These are phyloP conservation scores for Neoaliturus tenellus DNA, from an alignment of 2,888 invertebrate genomes.

Conservation along the genomic window DNA sequence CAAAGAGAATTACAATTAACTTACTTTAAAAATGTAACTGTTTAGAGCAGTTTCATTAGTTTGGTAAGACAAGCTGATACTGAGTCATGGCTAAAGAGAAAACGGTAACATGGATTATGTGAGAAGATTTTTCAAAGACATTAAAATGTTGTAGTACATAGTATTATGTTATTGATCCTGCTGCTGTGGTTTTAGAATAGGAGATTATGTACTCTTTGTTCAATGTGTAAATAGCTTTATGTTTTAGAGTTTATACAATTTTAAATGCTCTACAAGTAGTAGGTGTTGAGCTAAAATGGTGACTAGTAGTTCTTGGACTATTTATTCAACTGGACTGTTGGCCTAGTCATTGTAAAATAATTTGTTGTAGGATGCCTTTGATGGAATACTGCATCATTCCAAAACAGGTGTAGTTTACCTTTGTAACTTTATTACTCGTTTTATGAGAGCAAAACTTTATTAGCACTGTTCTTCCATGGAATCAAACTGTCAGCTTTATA, in stretches of 20 bases:
- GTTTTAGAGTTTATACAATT: neutral
- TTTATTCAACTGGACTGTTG: neutral
- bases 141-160: too few species aligned
- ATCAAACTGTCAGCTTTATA: neutral
- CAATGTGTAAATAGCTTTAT: neutral
- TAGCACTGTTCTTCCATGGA: conserved; percentile 1
- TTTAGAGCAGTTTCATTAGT: too few species aligned
- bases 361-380: neutral
- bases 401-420: neutral
- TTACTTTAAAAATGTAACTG: too few species aligned
- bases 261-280: neutral
- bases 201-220: neutral
- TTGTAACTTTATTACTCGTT: neutral
- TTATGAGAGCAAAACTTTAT: neutral
- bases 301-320: neutral
- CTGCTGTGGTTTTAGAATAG: conserved; percentile 3
- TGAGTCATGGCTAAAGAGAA: too few species aligned
- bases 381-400: neutral
- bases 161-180: neutral
- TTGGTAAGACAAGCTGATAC: too few species aligned
- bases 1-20: too few species aligned
- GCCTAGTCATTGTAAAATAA: conserved; percentile 3
- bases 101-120: too few species aligned
- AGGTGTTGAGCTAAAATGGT: neutral
- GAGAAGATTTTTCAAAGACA: too few species aligned